These are phyloP conservation scores for Drosophila bipectinata DNA, from an alignment of 1,140 invertebrate species.

Conservation along the genomic window DNA sequence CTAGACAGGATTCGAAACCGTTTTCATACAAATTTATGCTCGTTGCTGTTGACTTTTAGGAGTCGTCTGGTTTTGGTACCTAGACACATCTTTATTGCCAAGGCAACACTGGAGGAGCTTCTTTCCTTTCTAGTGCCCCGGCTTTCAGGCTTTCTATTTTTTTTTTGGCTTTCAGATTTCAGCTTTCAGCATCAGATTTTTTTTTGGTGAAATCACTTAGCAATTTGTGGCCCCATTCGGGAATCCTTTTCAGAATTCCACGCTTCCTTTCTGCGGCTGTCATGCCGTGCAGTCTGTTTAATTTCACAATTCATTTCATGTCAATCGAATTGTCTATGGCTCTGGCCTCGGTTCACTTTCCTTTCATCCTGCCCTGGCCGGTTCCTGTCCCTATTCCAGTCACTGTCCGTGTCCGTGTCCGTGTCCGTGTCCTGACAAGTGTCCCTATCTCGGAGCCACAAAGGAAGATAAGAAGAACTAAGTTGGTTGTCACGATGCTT, in stretches of 20 bases:
- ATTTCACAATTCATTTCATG: conserved; percentile 82
- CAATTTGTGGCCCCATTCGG: conserved; percentile 59
- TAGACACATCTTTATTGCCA: conserved; percentile 59
- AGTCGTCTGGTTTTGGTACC: conserved; percentile 21
- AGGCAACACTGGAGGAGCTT: conserved; percentile 25
- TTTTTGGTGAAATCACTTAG: conserved; percentile 59
- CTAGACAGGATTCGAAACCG: conserved; percentile 13
- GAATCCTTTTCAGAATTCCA: conserved; percentile 42
- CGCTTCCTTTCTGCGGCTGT: conserved; percentile 54
- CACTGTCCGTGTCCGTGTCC: neutral
- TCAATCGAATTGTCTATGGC: conserved; percentile 73
- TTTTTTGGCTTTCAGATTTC: neutral
- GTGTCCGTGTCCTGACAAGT: conserved; percentile 18
- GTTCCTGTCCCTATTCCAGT: neutral
- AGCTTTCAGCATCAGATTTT: neutral
- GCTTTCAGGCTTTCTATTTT: neutral
- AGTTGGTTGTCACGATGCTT: conserved; percentile 65
- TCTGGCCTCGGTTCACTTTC: neutral
- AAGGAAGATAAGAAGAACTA: conserved; percentile 36
- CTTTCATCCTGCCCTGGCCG: neutral
- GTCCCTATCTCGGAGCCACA: conserved; percentile 41
- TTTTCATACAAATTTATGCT: conserved; percentile 49
- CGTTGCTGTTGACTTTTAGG: conserved; percentile 67
- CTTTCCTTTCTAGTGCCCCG: conserved; percentile 1
- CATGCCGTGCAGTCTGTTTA: conserved; percentile 64